Evolutionary conservation across 2,888 invertebrate genomes (phyloP).

Genomic region (Cheilosia impressa): DNA sequence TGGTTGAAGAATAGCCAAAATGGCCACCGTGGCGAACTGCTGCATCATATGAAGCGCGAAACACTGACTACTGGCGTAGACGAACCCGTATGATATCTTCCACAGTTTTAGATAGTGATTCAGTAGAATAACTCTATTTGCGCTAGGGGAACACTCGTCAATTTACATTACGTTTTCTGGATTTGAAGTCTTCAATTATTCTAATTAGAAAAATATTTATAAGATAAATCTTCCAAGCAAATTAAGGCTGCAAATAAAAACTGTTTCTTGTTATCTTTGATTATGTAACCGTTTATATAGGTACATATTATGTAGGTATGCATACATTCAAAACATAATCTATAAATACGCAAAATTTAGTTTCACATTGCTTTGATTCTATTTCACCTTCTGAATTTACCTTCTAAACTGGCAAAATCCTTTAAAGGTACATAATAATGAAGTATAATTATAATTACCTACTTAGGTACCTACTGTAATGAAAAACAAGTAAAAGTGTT

Average conservation of each 20-base stretch:
- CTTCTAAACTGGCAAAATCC: too few relatives aligned
- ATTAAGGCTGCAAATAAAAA: conserved; percentile 16
- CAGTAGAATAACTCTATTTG: conserved; percentile 78
- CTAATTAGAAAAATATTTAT: conserved; percentile 14
- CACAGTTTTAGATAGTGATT: conserved; percentile 82
- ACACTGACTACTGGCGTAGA: conserved; percentile 81
- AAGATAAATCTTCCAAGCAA: conserved; percentile 48
- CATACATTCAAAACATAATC: too few relatives aligned
- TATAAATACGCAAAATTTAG: too few relatives aligned
- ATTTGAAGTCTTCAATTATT: conserved; percentile 34
- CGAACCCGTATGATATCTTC: conserved; percentile 82
- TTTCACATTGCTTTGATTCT: too few relatives aligned
- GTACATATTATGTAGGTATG: too few relatives aligned
- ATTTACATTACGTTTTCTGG: conserved; percentile 28
- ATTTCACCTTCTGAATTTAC: too few relatives aligned
- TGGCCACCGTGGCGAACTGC: conserved; percentile 83
- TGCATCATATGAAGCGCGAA: conserved; percentile 79
- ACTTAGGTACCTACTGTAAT: too few relatives aligned
- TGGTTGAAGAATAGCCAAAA: conserved; percentile 86
- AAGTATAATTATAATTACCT: too few relatives aligned
- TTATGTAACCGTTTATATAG: neutral
- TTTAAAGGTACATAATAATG: too few relatives aligned
- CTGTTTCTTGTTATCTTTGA: conserved; percentile 2
- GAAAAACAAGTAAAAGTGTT: too few relatives aligned
- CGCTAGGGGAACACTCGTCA: conserved; percentile 1